Percentiles rank a stretch among this genome's conserved stretches.
Evolutionary conservation across 2,888 invertebrate genomes (phyloP).

Genomic region (Euclidia mi): DNA sequence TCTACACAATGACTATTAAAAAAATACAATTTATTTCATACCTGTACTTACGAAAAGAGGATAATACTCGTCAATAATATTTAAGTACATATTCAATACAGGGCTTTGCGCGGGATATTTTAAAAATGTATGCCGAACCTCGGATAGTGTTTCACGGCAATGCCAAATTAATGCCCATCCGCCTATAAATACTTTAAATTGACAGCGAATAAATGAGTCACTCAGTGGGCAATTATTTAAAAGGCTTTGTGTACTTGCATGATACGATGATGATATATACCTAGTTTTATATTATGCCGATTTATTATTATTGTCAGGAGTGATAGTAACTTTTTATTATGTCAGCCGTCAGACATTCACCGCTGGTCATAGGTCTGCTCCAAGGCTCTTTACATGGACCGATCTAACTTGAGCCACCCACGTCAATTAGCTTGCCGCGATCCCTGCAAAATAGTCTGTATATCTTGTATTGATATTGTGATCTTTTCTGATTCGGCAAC

Average conservation of each 20-base stretch:
- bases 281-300: too few species aligned
- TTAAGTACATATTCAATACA: conserved; percentile 35
- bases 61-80: conserved; percentile 44
- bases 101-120: conserved; percentile 35
- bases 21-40: conserved; percentile 32
- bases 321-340: too few species aligned
- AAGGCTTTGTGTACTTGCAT: conserved; percentile 13
- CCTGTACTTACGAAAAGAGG: conserved; percentile 16
- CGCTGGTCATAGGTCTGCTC: too few species aligned
- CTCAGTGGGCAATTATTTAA: conserved; percentile 62
- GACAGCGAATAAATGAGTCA: conserved; percentile 62
- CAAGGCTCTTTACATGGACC: too few species aligned
- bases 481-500: too few species aligned
- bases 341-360: too few species aligned
- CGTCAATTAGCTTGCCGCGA: too few species aligned
- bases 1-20: too few species aligned
- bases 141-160: conserved; percentile 48
- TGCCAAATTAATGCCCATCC: conserved; percentile 54
- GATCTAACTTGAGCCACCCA: too few species aligned
- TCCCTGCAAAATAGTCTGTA: too few species aligned
- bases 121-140: conserved; percentile 34
- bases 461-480: too few species aligned
- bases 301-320: too few species aligned
- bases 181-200: conserved; percentile 57
- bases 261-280: background rate